Conservation (phyloP, 2,113 vertebrate species). For the Mobula hypostoma region DNA sequence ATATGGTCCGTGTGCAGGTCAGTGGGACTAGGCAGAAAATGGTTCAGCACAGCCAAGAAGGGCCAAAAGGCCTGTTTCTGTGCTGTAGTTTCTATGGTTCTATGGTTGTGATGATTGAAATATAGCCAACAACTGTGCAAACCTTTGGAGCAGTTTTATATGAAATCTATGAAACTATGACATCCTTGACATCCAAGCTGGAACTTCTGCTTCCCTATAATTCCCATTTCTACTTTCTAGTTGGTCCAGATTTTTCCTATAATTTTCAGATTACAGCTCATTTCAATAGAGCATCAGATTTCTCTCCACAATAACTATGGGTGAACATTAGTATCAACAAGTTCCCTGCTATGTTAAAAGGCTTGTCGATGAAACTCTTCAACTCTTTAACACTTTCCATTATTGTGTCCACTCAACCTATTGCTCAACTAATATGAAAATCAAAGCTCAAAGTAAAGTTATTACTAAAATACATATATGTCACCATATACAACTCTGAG, state of each 20-base stretch:
- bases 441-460: not conserved
- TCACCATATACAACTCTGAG: no score
- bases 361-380: not conserved
- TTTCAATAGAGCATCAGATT: not conserved
- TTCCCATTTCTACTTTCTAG: not conserved
- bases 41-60: no score
- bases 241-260: not conserved
- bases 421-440: not conserved
- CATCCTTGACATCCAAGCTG: not conserved
- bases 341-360: not conserved
- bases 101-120: no score
- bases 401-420: not conserved
- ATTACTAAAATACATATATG: no score
- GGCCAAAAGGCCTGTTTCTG: no score
- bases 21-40: no score
- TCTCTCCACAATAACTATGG: not conserved
- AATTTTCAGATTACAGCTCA: not conserved
- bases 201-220: not conserved
- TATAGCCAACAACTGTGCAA: no score
- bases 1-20: no score
- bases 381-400: not conserved
- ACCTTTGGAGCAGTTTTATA: not conserved
- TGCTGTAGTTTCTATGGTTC: no score
- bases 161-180: not conserved
- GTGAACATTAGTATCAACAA: not conserved